phyloP scores from a whole-genome alignment of 2,888 invertebrate species.

The Caenorhabditis uteleia region DNA sequence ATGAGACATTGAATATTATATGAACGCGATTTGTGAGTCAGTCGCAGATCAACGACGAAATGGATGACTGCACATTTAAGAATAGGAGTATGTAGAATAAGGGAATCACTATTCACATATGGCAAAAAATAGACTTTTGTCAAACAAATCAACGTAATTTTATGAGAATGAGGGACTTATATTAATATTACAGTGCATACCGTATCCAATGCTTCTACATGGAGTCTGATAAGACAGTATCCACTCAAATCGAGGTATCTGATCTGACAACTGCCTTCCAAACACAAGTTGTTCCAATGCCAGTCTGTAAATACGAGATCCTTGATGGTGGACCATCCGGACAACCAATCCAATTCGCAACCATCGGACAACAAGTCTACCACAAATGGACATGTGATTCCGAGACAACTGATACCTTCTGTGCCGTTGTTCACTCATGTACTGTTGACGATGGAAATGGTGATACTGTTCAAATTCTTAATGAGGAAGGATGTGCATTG shows the following conservation, averaged over 20 bases:
- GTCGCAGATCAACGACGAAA: too few relatives aligned
- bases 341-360: conserved; percentile 67
- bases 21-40: too few relatives aligned
- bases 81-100: too few relatives aligned
- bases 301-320: conserved; percentile 68
- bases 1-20: too few relatives aligned
- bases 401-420: conserved; percentile 68
- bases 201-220: conserved; percentile 70
- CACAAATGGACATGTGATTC: conserved; percentile 69
- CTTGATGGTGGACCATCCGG: conserved; percentile 68
- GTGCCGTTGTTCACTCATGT: conserved; percentile 68
- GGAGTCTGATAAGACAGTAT: conserved; percentile 69
- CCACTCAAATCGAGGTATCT: conserved; percentile 66
- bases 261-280: conserved; percentile 68
- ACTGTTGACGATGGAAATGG: conserved; percentile 69
- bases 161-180: too few relatives aligned
- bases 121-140: not conserved
- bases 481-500: conserved; percentile 68
- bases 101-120: too few relatives aligned
- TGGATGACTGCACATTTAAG: too few relatives aligned
- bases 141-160: not conserved
- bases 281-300: conserved; percentile 69
- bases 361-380: conserved; percentile 68
- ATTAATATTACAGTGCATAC: conserved; percentile 66
- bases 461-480: conserved; percentile 65